Evolutionary conservation across 2,113 vertebrate genomes (phyloP).

Genomic region (Vombatus ursinus): DNA sequence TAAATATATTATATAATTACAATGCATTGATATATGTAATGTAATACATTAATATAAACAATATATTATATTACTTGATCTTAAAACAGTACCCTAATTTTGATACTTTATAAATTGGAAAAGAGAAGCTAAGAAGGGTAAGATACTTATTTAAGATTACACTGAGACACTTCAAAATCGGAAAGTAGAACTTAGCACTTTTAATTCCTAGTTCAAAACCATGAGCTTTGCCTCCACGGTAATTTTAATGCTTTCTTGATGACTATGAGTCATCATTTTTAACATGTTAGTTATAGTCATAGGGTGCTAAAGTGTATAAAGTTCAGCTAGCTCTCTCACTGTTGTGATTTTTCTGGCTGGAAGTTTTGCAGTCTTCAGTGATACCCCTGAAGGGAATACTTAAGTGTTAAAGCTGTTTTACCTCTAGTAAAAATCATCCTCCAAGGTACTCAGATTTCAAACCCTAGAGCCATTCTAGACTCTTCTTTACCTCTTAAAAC

Average conservation of each 20-base stretch:
- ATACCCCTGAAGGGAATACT: background rate
- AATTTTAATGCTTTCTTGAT: background rate
- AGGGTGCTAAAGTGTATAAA: background rate
- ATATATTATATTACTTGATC: background rate
- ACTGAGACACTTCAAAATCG: background rate
- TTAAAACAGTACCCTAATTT: background rate
- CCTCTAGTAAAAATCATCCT: background rate
- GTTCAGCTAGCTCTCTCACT: background rate
- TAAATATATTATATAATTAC: background rate
- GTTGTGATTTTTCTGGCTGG: background rate
- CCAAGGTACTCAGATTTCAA: background rate
- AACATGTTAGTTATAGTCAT: background rate
- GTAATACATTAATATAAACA: too few relatives aligned
- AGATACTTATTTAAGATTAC: background rate
- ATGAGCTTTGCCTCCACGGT: background rate
- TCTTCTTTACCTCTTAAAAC: background rate
- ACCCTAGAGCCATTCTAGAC: background rate
- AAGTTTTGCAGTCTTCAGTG: background rate
- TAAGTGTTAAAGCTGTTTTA: background rate
- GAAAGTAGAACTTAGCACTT: background rate
- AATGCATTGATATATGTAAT: too few relatives aligned
- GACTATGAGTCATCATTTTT: background rate
- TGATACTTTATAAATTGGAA: background rate
- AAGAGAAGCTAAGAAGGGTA: background rate
- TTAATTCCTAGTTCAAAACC: background rate